Base-by-base conservation (phyloP, 2,888 invertebrate genomes). In the Thysanoteuthis rhombus region DNA sequence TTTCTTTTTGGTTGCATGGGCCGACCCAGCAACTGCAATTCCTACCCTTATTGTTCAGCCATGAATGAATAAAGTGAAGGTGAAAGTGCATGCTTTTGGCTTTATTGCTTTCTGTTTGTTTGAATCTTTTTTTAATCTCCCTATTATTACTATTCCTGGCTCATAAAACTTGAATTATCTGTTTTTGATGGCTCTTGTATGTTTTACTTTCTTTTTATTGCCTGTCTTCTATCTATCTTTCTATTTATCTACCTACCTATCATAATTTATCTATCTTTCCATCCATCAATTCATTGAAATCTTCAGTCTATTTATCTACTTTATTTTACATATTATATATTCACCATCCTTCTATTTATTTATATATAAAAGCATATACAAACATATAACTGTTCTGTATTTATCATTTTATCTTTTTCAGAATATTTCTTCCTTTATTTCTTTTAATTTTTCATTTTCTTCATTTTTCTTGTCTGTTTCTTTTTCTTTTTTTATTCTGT, bases 211-310 rank as follows among this genome's bases (percentile, higher is more conserved):
- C 75, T 75, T 75, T 75, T 75, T 75, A 75, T 75, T 75, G 75
- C 75, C 75, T 75, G n/a, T 75, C 75, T 75, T 75, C 75, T 75
- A 75, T 75, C 75, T 75, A n/a, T 75, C 75, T 75, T n/a, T 75
- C 75, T 75, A n/a, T 75, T n/a, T 75, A 75, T 16, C n/a, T 75
- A 75, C 32, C n/a, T 75, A 75, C 19, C 75, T 75, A 75, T 75
- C 75, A 75, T n/a, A 75, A 32, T 75, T 75, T 75, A 58, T 32
- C 58, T 75, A 36, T 75, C 52, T 6, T 0, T 52, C 52, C 52
- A 5, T 75, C n/a, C n/a, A 36, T 75, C 75, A 75, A 75, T 75
- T n/a, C n/a, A 75, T n/a, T 75, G 75, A 75, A 75, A 36, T 36
- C 75, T 75, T 75, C 75, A 75, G n/a, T 75, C 75, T 75, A 75